These are phyloP conservation scores for Taurulus bubalis DNA, from an alignment of 2,113 vertebrate species.

Conservation along the genomic window DNA sequence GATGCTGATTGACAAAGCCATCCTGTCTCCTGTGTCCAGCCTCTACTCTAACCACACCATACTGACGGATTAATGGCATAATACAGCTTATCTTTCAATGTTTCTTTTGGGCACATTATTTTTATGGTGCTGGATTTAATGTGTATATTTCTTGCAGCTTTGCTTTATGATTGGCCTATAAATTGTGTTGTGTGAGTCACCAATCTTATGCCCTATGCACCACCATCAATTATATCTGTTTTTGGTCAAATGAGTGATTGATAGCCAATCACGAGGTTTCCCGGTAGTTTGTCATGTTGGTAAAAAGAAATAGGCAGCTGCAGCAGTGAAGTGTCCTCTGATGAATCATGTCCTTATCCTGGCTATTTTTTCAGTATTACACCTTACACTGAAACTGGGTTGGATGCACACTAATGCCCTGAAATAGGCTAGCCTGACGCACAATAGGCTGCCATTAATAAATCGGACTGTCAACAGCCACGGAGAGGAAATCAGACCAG, in stretches of 20 bases:
- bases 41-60: background rate
- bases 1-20: background rate
- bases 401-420: constrained; percentile 52
- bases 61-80: background rate
- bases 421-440: constrained; percentile 62
- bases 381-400: constrained; percentile 41
- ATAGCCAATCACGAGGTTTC: constrained; percentile 39
- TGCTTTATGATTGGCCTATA: constrained; percentile 7
- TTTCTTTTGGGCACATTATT: background rate
- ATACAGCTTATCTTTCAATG: background rate
- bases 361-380: constrained; percentile 49
- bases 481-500: constrained; percentile 69
- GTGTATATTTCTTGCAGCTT: background rate
- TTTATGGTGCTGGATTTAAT: constrained; percentile 5
- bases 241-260: constrained; percentile 17
- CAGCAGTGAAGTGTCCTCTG: constrained; percentile 12
- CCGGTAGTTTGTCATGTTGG: constrained; percentile 19
- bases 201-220: background rate
- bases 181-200: constrained; percentile 15
- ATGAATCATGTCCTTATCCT: constrained; percentile 67
- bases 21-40: background rate
- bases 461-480: constrained; percentile 72
- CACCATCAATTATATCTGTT: constrained; percentile 9
- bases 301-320: constrained; percentile 34
- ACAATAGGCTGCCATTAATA: constrained; percentile 77